Evolutionary conservation across 2,888 invertebrate genomes (phyloP).

Genomic region (Epirrita christyi): DNA sequence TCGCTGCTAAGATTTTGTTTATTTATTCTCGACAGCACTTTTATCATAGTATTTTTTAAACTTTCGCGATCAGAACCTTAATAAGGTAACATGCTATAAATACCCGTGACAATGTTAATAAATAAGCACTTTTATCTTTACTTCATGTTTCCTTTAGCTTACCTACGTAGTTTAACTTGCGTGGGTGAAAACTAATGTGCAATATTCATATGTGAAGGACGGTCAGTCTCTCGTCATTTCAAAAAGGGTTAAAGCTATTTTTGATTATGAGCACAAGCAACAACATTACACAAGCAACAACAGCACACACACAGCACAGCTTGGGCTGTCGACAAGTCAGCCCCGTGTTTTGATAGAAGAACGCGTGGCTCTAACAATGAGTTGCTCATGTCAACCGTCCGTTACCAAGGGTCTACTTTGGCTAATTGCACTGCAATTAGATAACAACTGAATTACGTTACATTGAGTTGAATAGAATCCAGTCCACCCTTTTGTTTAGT

Average conservation of each 20-base stretch:
- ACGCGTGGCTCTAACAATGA: slow-evolving; percentile 57
- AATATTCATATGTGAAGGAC: slow-evolving; percentile 28
- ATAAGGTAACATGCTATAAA: no score
- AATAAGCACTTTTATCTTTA: slow-evolving; percentile 31
- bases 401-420: slow-evolving; percentile 48
- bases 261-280: slow-evolving; percentile 15
- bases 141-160: slow-evolving; percentile 11
- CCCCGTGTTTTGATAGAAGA: slow-evolving; percentile 39
- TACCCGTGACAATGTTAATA: no score
- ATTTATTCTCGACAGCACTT: slow-evolving; percentile 8
- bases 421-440: slow-evolving; percentile 62
- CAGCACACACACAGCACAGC: no score
- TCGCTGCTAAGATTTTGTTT: slow-evolving; percentile 29
- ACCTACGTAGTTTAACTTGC: slow-evolving; percentile 30
- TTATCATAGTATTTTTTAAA: no score
- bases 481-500: slow-evolving; percentile 55
- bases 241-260: slow-evolving; percentile 28
- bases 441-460: slow-evolving; percentile 65
- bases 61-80: no score
- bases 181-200: slow-evolving; percentile 27
- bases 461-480: slow-evolving; percentile 52
- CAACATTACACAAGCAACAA: no score
- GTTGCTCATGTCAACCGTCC: slow-evolving; percentile 32
- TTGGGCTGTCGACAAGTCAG: slow-evolving; percentile 37
- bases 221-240: slow-evolving; percentile 12